These are phyloP conservation scores for Hypselothyrea guttata DNA, from an alignment of 2,888 invertebrate species.

Conservation along the genomic window DNA sequence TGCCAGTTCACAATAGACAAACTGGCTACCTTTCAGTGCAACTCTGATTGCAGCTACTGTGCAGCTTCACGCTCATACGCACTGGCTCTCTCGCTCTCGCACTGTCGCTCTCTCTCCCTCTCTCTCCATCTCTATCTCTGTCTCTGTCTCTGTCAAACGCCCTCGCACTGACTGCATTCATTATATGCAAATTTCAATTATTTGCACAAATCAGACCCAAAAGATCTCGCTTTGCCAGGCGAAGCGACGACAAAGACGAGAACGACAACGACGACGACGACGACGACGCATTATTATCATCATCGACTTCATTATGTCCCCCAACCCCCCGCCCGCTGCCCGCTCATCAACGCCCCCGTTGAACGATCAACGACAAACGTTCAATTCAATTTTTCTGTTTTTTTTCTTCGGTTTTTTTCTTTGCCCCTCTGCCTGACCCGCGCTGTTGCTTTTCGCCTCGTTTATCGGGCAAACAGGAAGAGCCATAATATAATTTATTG, in stretches of 20 bases:
- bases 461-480: constrained; percentile 75
- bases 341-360: constrained; percentile 23
- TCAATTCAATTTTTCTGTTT: constrained; percentile 50
- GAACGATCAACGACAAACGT: constrained; percentile 52
- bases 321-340: constrained; percentile 1
- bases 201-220: constrained; percentile 73
- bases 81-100: too few relatives aligned
- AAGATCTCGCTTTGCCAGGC: constrained; percentile 44
- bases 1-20: constrained; percentile 65
- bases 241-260: constrained; percentile 26
- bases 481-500: constrained; percentile 77
- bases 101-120: too few relatives aligned
- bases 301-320: constrained; percentile 57
- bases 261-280: constrained; percentile 12
- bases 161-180: constrained; percentile 60
- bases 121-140: too few relatives aligned
- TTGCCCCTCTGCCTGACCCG: too few relatives aligned
- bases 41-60: constrained; percentile 72
- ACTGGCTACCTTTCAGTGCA: constrained; percentile 2
- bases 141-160: constrained; percentile 21
- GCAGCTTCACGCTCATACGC: constrained; percentile 28
- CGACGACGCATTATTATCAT: constrained; percentile 68
- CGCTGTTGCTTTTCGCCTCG: constrained; percentile 38
- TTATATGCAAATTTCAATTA: constrained; percentile 81
- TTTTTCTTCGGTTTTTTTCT: too few relatives aligned